phyloP scores from a whole-genome alignment of 2,797 vertebrate genomes.

The Enoplosus armatus region DNA sequence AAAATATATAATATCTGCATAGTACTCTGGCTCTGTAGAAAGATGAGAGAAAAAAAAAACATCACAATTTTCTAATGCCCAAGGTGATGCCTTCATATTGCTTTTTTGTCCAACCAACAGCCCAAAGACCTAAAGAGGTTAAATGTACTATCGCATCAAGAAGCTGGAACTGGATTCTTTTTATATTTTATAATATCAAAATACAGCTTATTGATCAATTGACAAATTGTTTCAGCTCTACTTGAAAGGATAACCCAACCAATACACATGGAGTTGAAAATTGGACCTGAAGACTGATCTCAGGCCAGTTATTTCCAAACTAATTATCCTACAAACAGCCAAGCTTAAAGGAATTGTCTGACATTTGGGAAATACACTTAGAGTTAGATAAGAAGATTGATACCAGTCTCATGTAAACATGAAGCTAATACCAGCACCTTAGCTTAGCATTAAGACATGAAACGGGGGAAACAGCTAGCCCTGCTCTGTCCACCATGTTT shows the following conservation, averaged over 20 bases:
- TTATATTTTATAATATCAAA: neutral
- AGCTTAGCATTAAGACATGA: neutral
- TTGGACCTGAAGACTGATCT: neutral
- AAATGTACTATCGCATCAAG: no score
- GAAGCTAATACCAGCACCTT: neutral
- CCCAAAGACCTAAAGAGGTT: neutral
- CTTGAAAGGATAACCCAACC: neutral
- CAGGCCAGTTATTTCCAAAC: neutral
- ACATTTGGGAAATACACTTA: neutral
- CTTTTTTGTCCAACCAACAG: no score
- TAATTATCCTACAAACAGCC: neutral
- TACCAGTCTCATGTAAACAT: neutral
- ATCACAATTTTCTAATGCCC: neutral
- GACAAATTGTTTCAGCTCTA: neutral
- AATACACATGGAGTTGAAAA: neutral
- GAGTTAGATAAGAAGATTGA: neutral
- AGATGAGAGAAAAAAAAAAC: neutral
- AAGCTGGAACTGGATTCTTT: neutral
- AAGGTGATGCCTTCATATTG: neutral
- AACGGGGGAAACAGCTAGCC: neutral
- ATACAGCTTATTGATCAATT: no score
- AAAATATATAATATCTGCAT: no score
- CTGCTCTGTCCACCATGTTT: neutral
- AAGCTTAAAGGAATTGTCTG: neutral
- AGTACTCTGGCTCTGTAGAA: neutral